Base-by-base conservation (phyloP, 2,888 invertebrate genomes). In the Ophonus ardosiacus region DNA sequence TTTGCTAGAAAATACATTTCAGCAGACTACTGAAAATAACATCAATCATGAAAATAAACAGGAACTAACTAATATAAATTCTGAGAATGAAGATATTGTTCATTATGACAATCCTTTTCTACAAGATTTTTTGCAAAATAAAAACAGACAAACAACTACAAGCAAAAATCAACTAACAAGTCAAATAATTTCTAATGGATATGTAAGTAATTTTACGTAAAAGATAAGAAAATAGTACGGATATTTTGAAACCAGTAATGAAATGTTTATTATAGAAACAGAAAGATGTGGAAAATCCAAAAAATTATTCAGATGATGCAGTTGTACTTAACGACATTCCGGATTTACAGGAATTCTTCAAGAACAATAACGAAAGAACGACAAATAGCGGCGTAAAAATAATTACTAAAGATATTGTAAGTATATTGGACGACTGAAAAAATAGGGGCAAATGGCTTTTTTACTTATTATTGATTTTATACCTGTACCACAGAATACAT, bases 81-180 rank as follows among this genome's bases (percentile, higher is more conserved):
- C 63, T 21, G 63, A 68, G 31, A 38, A 38, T 15, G 68, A 68
- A 38, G 31, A 38, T 7, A 59, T 78, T 24, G 31, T 83, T 38
- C 71, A 83, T 76, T 10, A 40, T 17, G 15, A 61, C 17, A 83
- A 83, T 59, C 83, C 83, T 6, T 83, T 83, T 74, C 38, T 83
- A 31, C 83, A 83, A 13, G 18, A 43, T 17, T 74, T 56, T 40
- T 5, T 76, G n/a, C 40, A 40, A 76, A 51, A 76, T 21, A 56
- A 15, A 56, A 57, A 38, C n/a, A 78, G 13, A 0, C 21, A 57
- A 76, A n/a, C 71, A 40, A 7, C 21, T 74, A 74, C 74, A 21
- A 38, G 38, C 13, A 43, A n/a, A 40, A n/a, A n/a, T 74, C 51
- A 56, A 56, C n/a, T 7, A 56, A 76, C 56, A 40, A 43, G 8